phyloP scores from a whole-genome alignment of 2,888 invertebrate genomes.

The Drosophila ezoana region DNA sequence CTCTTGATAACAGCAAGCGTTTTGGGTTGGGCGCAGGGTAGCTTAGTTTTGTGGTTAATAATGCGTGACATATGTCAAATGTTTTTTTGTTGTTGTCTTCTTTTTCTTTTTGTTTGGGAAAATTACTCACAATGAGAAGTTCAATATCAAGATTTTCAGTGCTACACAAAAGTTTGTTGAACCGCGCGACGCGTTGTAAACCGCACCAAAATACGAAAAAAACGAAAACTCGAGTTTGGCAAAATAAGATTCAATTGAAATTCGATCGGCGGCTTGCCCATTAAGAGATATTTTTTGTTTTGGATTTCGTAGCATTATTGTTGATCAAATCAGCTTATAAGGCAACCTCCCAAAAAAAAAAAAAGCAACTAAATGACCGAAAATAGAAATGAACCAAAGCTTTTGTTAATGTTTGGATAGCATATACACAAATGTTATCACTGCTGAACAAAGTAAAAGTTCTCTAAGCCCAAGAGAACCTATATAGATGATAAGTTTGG shows the following conservation, averaged over 20 bases:
- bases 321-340: slow-evolving; percentile 45
- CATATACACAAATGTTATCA: slow-evolving; percentile 4
- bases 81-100: slow-evolving; percentile 1
- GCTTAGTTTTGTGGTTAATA: slow-evolving; percentile 23
- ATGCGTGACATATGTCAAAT: slow-evolving; percentile 34
- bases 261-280: slow-evolving; percentile 45
- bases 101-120: slow-evolving; percentile 1
- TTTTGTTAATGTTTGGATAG: slow-evolving; percentile 9
- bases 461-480: no score
- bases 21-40: not conserved
- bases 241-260: slow-evolving; percentile 41
- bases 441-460: no score
- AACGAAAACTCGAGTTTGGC: slow-evolving; percentile 18
- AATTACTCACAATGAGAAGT: slow-evolving; percentile 45
- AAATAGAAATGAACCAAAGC: slow-evolving; percentile 29
- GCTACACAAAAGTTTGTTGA: slow-evolving; percentile 52
- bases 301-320: slow-evolving; percentile 34
- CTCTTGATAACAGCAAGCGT: not conserved
- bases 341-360: slow-evolving; percentile 22
- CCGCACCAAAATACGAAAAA: slow-evolving; percentile 3
- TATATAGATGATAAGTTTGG: no score
- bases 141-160: slow-evolving; percentile 60
- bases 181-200: slow-evolving; percentile 32
- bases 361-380: no score
- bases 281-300: slow-evolving; percentile 39